Percentiles rank a stretch among this genome's conserved stretches.
These are phyloP conservation scores for Bombus affinis DNA, from an alignment of 1,140 invertebrate genomes.

Conservation along the genomic window DNA sequence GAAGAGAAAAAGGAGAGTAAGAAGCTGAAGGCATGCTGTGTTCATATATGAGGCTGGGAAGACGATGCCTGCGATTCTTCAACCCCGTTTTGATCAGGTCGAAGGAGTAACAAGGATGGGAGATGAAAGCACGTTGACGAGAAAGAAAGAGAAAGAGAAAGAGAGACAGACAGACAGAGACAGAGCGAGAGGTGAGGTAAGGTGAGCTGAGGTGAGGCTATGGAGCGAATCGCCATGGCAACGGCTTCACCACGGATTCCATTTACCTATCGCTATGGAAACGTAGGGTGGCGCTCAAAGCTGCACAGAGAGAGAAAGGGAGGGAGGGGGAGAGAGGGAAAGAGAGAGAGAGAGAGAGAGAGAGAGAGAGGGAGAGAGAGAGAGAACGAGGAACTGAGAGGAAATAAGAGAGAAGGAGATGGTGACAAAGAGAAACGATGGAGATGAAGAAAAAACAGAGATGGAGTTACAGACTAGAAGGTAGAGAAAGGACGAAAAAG, in stretches of 20 bases:
- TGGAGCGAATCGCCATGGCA: conserved; percentile 80
- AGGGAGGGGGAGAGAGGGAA: conserved; percentile 59
- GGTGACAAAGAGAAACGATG: conserved; percentile 23
- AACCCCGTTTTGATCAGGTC: conserved; percentile 69
- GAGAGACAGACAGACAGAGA: background rate
- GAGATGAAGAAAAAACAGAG: conserved; percentile 35
- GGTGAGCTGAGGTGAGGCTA: conserved; percentile 76
- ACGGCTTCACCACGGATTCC: conserved; percentile 82
- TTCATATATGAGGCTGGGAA: conserved; percentile 53
- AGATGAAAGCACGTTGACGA: conserved; percentile 64
- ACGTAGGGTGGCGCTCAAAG: conserved; percentile 80
- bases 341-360: conserved; percentile 45
- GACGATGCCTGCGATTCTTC: conserved; percentile 68
- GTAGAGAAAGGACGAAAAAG: conserved; percentile 45
- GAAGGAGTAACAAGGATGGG: conserved; percentile 68
- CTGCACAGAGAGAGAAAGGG: conserved; percentile 61
- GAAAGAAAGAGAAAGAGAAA: background rate
- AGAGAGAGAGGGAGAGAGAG: conserved; percentile 51
- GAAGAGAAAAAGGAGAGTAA: conserved; percentile 46
- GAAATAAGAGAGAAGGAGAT: conserved; percentile 54
- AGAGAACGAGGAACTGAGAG: conserved; percentile 50
- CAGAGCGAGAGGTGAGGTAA: conserved; percentile 63
- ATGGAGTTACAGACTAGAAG: background rate
- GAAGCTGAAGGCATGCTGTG: conserved; percentile 50
- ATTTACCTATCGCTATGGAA: conserved; percentile 83